These are phyloP conservation scores for Coregonus ussuriensis DNA, from an alignment of 2,797 vertebrate species.

Conservation along the genomic window DNA sequence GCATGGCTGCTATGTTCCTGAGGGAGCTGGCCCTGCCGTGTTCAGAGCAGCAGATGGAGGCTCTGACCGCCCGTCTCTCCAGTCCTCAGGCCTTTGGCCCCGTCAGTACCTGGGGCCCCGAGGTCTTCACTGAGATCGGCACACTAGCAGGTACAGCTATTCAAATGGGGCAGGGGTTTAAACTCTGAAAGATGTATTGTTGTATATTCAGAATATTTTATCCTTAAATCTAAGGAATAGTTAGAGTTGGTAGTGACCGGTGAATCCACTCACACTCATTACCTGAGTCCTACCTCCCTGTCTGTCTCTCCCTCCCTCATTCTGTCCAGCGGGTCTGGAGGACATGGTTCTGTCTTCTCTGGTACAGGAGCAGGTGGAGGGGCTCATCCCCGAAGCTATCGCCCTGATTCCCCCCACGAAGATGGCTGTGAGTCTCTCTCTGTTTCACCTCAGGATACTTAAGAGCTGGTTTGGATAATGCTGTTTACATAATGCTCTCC, in stretches of 20 bases:
- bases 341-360: slow-evolving; percentile 85
- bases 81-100: slow-evolving; percentile 82
- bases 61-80: slow-evolving; percentile 75
- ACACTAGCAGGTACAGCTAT: slow-evolving; percentile 81
- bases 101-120: slow-evolving; percentile 81
- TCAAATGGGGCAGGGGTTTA: neutral
- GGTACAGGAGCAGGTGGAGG: slow-evolving; percentile 81
- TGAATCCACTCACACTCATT: neutral
- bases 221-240: no score
- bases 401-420: slow-evolving; percentile 79
- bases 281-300: slow-evolving; percentile 4
- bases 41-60: slow-evolving; percentile 83
- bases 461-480: neutral
- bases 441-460: neutral
- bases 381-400: slow-evolving; percentile 80
- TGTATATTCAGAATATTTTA: neutral
- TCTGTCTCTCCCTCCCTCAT: slow-evolving; percentile 12
- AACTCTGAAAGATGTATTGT: neutral
- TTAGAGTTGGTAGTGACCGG: neutral
- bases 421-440: slow-evolving; percentile 76
- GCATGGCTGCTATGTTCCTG: slow-evolving; percentile 79
- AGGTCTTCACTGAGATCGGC: slow-evolving; percentile 87
- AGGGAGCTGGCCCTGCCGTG: slow-evolving; percentile 79
- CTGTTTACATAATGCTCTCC: neutral
- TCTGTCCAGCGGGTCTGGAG: slow-evolving; percentile 78